A percentile compares a stretch with the other conserved stretches of the same genome.
phyloP scores from a whole-genome alignment of 1,140 invertebrate species.

The Euschistus heros region DNA sequence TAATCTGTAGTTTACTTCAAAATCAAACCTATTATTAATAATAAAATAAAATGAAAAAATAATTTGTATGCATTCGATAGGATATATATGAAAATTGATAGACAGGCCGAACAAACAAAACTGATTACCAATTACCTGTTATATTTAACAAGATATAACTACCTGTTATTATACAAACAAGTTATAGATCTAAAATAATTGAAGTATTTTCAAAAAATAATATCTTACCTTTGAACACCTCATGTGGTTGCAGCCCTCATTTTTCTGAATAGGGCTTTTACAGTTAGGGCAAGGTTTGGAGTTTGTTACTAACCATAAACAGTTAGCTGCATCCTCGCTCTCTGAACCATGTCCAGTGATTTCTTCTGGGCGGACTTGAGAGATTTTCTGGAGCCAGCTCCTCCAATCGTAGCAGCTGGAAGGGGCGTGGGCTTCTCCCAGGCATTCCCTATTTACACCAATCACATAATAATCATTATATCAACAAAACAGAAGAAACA shows the following conservation, averaged over 20 bases:
- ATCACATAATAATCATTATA: background rate
- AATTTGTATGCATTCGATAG: too few relatives aligned
- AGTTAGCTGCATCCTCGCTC: constrained; percentile 57
- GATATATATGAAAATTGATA: too few relatives aligned
- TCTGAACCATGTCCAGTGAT: constrained; percentile 43
- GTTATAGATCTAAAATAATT: too few relatives aligned
- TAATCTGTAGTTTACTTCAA: too few relatives aligned
- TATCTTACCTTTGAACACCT: constrained; percentile 55
- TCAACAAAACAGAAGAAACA: background rate
- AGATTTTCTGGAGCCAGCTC: constrained; percentile 52
- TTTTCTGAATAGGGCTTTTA: constrained; percentile 63
- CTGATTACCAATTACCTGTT: too few relatives aligned
- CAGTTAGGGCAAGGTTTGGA: constrained; percentile 65
- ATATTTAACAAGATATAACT: too few relatives aligned
- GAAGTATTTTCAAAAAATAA: too few relatives aligned
- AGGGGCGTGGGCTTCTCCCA: constrained; percentile 59
- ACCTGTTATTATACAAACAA: too few relatives aligned
- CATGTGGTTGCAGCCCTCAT: constrained; percentile 70
- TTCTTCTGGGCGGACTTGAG: constrained; percentile 54
- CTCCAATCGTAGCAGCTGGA: constrained; percentile 54
- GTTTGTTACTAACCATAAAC: constrained; percentile 60
- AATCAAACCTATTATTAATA: too few relatives aligned
- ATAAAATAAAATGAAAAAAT: too few relatives aligned
- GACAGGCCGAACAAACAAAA: too few relatives aligned
- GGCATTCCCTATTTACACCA: constrained; percentile 40